phyloP scores from a whole-genome alignment of 2,888 invertebrate species.

The Ischnura elegans region DNA sequence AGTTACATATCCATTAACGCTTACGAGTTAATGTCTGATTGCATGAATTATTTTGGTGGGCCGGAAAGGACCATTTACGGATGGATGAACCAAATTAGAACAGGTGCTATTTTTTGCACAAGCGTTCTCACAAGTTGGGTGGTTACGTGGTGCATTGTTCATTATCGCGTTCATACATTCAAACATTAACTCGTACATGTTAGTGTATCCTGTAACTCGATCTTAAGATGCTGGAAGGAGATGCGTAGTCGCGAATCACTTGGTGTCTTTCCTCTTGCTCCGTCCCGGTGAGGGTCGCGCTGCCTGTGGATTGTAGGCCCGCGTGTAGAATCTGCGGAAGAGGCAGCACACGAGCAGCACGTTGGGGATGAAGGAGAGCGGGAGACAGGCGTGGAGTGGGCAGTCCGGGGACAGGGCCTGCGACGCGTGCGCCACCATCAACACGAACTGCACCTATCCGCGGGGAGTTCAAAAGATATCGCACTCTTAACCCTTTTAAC shows the following conservation, averaged over 20 bases:
- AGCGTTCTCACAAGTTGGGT: too few species aligned
- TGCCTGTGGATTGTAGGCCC: conserved; percentile 78
- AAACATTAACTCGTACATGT: too few species aligned
- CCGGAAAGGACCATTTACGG: too few species aligned
- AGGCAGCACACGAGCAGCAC: conserved; percentile 84
- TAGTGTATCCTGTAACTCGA: too few species aligned
- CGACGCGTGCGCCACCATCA: conserved; percentile 82
- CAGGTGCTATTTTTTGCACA: too few species aligned
- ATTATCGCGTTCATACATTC: too few species aligned
- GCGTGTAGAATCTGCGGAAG: conserved; percentile 85
- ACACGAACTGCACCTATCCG: conserved; percentile 84
- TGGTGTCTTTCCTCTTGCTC: background rate
- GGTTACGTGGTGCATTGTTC: too few species aligned
- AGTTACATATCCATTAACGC: too few species aligned
- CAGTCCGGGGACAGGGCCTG: conserved; percentile 82
- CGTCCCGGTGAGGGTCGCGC: background rate
- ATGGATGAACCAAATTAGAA: too few species aligned
- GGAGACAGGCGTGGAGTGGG: conserved; percentile 76
- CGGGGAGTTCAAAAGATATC: background rate
- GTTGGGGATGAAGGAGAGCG: conserved; percentile 82
- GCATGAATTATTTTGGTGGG: too few species aligned
- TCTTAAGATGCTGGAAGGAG: too few species aligned
- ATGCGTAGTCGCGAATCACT: background rate
- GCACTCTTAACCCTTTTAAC: background rate
- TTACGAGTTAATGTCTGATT: too few species aligned